These are phyloP conservation scores for Festucalex cinctus DNA, from an alignment of 2,113 vertebrate species.

Conservation along the genomic window DNA sequence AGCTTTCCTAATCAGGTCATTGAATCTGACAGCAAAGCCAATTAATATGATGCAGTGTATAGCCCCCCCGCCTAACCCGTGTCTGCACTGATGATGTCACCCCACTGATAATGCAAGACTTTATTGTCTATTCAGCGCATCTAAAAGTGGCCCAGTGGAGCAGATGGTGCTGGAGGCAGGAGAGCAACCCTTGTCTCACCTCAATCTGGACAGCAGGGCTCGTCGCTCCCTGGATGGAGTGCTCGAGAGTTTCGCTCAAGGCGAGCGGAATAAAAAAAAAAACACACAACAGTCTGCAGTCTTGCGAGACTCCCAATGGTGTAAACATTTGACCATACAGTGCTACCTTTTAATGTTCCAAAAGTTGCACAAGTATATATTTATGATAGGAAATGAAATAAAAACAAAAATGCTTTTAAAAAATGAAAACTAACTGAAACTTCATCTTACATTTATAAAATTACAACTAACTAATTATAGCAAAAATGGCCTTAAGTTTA, in stretches of 20 bases:
- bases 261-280: slow-evolving; percentile 18
- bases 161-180: slow-evolving; percentile 76
- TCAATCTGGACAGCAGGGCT: slow-evolving; percentile 66
- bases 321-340: not conserved
- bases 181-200: slow-evolving; percentile 66
- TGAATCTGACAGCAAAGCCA: not conserved
- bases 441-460: too few relatives aligned
- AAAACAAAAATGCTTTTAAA: too few relatives aligned
- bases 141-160: slow-evolving; percentile 68
- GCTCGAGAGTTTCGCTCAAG: slow-evolving; percentile 55
- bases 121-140: slow-evolving; percentile 71
- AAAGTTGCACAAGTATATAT: too few relatives aligned
- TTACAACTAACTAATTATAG: too few relatives aligned
- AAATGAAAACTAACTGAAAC: too few relatives aligned
- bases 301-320: slow-evolving; percentile 17
- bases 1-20: not conserved
- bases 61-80: not conserved
- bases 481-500: too few relatives aligned
- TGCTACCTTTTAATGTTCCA: too few relatives aligned
- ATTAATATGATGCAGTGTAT: not conserved
- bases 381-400: too few relatives aligned
- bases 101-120: slow-evolving; percentile 52
- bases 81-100: slow-evolving; percentile 60
- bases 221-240: slow-evolving; percentile 46
- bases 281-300: slow-evolving; percentile 35